Conservation (phyloP, 2,888 invertebrate genomes). For the Eristalis intricaria region DNA sequence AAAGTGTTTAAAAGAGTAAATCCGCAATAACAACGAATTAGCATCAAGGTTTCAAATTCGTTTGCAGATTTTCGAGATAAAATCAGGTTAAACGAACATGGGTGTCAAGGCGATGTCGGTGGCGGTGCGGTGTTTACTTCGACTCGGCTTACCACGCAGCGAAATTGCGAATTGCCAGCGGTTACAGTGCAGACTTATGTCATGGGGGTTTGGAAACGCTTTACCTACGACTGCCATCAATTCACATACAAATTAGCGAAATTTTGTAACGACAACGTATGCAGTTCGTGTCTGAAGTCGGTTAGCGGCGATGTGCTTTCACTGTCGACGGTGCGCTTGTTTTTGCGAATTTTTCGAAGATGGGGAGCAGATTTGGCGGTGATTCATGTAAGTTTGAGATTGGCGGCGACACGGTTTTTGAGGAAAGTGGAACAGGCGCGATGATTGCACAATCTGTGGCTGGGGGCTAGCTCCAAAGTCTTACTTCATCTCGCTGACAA, state of each 20-base stretch:
- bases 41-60: conserved; percentile 4
- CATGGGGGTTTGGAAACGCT: not conserved
- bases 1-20: conserved; percentile 26
- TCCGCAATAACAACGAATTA: not conserved
- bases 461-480: too few species aligned
- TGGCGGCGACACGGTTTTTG: too few species aligned
- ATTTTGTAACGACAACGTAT: conserved; percentile 13
- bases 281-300: not conserved
- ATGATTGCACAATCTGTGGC: too few species aligned
- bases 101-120: conserved; percentile 20
- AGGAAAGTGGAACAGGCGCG: too few species aligned
- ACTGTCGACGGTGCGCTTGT: not conserved
- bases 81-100: conserved; percentile 29
- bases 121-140: not conserved
- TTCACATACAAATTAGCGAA: conserved; percentile 16
- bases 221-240: conserved; percentile 6
- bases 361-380: too few species aligned
- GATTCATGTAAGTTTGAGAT: too few species aligned
- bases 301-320: not conserved
- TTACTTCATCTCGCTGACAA: too few species aligned
- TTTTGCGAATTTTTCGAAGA: too few species aligned
- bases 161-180: not conserved
- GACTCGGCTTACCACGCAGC: not conserved
- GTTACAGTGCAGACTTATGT: not conserved
- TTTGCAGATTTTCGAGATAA: not conserved